phyloP scores from a whole-genome alignment of 1,140 invertebrate genomes.

The Sarcophaga bullata region DNA sequence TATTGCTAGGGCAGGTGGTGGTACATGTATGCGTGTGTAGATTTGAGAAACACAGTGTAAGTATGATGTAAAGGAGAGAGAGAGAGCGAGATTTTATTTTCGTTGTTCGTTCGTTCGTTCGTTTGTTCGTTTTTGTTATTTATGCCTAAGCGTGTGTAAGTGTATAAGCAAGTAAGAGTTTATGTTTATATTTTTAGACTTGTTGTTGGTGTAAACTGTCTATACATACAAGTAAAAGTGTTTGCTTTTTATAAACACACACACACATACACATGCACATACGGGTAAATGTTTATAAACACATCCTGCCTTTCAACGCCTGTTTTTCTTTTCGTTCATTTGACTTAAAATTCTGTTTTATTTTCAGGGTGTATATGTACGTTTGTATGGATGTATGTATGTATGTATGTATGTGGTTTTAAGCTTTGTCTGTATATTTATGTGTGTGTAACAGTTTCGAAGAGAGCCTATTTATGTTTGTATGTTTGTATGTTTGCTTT shows the following conservation, averaged over 20 bases:
- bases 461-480: no score
- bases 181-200: neutral
- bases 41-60: no score
- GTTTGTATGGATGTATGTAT: neutral
- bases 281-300: neutral
- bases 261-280: neutral
- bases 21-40: no score
- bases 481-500: neutral
- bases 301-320: constrained; percentile 19
- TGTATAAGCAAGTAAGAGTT: neutral
- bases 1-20: no score
- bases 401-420: neutral
- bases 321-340: neutral
- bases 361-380: neutral
- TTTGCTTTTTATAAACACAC: neutral
- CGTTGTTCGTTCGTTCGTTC: no score
- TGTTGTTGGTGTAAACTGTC: neutral
- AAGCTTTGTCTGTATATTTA: no score
- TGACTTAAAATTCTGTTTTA: neutral
- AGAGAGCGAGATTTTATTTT: no score
- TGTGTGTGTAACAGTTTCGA: no score
- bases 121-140: no score
- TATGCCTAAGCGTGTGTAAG: no score
- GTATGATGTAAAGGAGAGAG: no score
- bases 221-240: neutral